Percentiles rank a stretch among this genome's conserved stretches.
Conservation (phyloP, 2,113 vertebrate genomes). For the Ahaetulla prasina region DNA sequence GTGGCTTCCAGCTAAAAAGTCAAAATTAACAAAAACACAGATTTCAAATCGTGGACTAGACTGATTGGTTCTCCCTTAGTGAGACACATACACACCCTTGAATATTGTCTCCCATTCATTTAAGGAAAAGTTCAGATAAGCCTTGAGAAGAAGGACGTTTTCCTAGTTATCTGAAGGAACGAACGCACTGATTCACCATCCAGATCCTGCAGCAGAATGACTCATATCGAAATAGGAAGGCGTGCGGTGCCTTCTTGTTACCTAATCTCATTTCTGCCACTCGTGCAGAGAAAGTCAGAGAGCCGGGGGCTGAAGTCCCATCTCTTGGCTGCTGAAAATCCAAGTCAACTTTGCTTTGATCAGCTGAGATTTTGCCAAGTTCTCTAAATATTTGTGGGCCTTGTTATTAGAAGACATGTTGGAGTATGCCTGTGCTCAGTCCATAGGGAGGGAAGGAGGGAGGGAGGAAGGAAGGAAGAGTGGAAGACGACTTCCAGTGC, state of each 20-base stretch:
- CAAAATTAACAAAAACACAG: not conserved
- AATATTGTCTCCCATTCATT: not conserved
- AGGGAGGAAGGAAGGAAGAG: too few relatives aligned
- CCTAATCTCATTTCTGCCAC: too few relatives aligned
- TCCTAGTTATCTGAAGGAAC: not conserved
- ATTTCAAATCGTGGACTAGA: not conserved
- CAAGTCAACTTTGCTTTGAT: not conserved
- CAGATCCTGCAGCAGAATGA: too few relatives aligned
- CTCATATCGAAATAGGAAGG: not conserved
- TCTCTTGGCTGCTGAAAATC: not conserved
- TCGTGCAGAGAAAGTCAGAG: too few relatives aligned
- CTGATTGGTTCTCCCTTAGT: not conserved
- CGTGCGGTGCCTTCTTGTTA: not conserved
- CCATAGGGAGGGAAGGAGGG: too few relatives aligned
- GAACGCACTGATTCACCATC: not conserved
- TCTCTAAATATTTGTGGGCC: not conserved
- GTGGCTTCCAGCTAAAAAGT: not conserved
- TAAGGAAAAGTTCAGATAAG: not conserved
- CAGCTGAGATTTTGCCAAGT: not conserved
- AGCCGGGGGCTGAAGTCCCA: too few relatives aligned
- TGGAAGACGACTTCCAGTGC: too few relatives aligned
- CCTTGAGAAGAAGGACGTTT: not conserved
- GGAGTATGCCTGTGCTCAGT: too few relatives aligned
- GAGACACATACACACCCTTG: not conserved
- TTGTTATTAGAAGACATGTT: too few relatives aligned